Percentiles rank a stretch among this genome's conserved stretches.
phyloP scores from a whole-genome alignment of 2,888 invertebrate genomes.

The Ichneumoninae sp. region DNA sequence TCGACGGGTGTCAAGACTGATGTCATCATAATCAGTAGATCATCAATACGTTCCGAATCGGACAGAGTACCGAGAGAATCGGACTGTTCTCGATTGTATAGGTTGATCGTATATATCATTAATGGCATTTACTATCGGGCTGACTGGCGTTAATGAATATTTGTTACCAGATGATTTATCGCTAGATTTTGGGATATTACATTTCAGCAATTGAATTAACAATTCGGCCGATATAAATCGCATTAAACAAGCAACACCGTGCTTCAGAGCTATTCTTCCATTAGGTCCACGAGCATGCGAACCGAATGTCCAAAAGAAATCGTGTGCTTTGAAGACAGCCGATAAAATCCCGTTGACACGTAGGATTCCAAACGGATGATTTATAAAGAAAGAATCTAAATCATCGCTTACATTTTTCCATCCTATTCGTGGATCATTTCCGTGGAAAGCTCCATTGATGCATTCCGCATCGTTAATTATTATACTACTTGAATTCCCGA shows the following conservation, averaged over 20 bases:
- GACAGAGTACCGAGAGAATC: too few species aligned
- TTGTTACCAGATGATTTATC: conserved; percentile 8
- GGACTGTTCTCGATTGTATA: background rate
- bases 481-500: background rate
- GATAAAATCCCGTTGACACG: background rate
- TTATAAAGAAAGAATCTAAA: background rate
- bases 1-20: conserved; percentile 69
- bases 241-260: conserved; percentile 47
- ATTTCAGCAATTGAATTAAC: conserved; percentile 28
- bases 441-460: background rate
- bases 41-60: background rate
- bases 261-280: conserved; percentile 55
- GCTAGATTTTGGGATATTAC: conserved; percentile 31
- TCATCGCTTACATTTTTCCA: background rate
- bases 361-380: background rate
- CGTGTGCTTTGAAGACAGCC: conserved; percentile 1
- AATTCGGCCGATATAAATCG: conserved; percentile 21
- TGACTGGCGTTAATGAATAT: conserved; percentile 35
- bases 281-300: conserved; percentile 72
- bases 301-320: conserved; percentile 49
- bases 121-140: background rate
- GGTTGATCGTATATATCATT: background rate
- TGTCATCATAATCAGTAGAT: conserved; percentile 52
- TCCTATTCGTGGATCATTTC: background rate
- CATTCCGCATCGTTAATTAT: conserved; percentile 5